These are phyloP conservation scores for Microcaecilia unicolor DNA, from an alignment of 2,797 vertebrate species.

Conservation along the genomic window DNA sequence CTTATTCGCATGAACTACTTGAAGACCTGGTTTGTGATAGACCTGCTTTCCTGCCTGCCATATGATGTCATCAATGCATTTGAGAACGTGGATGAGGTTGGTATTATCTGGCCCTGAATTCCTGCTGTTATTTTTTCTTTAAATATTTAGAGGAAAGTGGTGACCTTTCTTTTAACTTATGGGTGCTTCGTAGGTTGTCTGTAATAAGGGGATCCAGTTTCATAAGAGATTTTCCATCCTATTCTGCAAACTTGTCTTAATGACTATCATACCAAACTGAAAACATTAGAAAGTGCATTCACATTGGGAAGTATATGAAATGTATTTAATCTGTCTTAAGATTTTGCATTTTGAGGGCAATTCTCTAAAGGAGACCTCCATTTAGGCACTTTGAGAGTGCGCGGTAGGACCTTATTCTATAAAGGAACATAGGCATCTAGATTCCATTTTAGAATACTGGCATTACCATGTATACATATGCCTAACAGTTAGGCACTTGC, in stretches of 20 bases:
- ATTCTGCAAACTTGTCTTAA: not conserved
- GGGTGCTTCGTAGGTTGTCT: not conserved
- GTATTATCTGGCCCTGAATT: constrained; percentile 39
- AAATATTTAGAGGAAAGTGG: not conserved
- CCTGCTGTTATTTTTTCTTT: constrained; percentile 17
- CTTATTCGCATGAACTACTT: constrained; percentile 98
- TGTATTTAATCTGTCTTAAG: no score
- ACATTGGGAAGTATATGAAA: no score
- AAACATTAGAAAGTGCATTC: no score
- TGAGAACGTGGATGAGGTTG: constrained; percentile 97
- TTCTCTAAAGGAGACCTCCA: no score
- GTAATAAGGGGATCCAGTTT: not conserved
- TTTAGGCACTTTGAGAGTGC: no score
- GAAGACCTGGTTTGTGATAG: constrained; percentile 98
- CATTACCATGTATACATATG: no score
- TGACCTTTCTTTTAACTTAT: not conserved
- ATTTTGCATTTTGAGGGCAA: no score
- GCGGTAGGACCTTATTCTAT: no score
- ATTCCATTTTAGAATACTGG: no score
- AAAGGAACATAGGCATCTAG: no score
- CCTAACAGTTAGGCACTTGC: no score
- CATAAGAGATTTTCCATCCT: not conserved
- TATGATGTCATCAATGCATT: constrained; percentile 98
- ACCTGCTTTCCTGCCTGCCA: constrained; percentile 92
- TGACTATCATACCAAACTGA: not conserved